Conservation (phyloP, 2,888 invertebrate species). For the Stratiomys singularior region DNA sequence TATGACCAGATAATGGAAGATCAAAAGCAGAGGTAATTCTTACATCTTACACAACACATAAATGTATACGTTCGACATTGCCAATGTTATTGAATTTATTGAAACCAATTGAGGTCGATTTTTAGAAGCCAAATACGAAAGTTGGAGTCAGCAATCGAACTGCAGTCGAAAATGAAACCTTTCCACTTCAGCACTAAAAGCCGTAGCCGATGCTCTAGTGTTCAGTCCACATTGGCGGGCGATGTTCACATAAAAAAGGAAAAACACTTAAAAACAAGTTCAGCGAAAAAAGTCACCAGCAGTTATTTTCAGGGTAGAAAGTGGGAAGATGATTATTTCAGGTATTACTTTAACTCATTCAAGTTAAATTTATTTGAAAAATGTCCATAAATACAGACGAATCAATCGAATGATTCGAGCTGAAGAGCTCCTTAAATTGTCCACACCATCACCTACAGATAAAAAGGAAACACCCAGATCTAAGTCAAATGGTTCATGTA, state of each 20-base stretch:
- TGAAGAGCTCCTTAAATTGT: conserved; percentile 74
- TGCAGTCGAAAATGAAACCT: conserved; percentile 74
- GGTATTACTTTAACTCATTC: conserved; percentile 63
- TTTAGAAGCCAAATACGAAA: conserved; percentile 70
- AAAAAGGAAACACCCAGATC: conserved; percentile 62
- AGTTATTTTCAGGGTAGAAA: conserved; percentile 77
- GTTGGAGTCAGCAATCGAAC: conserved; percentile 71
- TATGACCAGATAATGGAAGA: conserved; percentile 78
- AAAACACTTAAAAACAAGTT: conserved; percentile 73
- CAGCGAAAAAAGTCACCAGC: conserved; percentile 76
- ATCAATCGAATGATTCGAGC: conserved; percentile 76
- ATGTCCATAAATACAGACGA: conserved; percentile 66
- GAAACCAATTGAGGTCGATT: too few species aligned
- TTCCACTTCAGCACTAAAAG: conserved; percentile 71
- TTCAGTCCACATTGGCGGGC: conserved; percentile 60
- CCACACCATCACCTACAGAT: conserved; percentile 76
- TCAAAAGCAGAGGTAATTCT: conserved; percentile 74
- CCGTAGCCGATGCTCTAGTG: conserved; percentile 55
- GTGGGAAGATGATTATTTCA: conserved; percentile 78
- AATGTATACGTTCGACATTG: too few species aligned
- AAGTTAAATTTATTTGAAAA: background rate
- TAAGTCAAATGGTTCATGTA: conserved; percentile 52
- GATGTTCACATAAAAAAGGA: conserved; percentile 58
- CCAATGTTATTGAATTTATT: background rate
- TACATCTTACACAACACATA: background rate